A percentile compares a stretch with the other conserved stretches of the same genome.
Conservation (phyloP, 1,140 invertebrate genomes). For the Artemia franciscana region DNA sequence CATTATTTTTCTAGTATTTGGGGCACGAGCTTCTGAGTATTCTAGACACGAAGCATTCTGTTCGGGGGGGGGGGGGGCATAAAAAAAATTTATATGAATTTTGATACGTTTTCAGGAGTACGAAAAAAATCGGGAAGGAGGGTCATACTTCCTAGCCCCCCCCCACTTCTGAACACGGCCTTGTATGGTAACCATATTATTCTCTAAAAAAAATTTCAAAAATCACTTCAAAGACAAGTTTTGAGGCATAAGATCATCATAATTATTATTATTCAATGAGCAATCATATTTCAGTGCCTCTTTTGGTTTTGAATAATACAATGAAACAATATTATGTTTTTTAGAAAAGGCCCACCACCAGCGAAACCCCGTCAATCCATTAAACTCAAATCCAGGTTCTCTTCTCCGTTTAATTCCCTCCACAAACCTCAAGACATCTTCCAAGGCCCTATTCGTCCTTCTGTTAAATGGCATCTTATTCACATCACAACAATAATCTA, state of each 20-base stretch:
- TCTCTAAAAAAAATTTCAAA: too few relatives aligned
- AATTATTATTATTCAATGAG: neutral
- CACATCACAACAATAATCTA: constrained; percentile 48
- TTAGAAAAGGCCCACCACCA: constrained; percentile 65
- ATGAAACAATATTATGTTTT: constrained; percentile 43
- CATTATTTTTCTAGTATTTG: too few relatives aligned
- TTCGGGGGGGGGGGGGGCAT: too few relatives aligned
- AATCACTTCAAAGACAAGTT: neutral
- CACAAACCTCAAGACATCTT: constrained; percentile 35
- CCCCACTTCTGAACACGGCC: too few relatives aligned
- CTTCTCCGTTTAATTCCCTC: constrained; percentile 31
- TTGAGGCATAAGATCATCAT: neutral
- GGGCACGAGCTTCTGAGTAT: too few relatives aligned
- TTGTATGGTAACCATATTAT: too few relatives aligned
- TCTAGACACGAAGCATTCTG: too few relatives aligned
- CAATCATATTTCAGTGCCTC: neutral
- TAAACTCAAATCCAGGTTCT: constrained; percentile 32
- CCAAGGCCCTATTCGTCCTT: constrained; percentile 38
- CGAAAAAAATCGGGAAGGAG: too few relatives aligned
- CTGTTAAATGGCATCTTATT: constrained; percentile 42
- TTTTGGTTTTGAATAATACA: constrained; percentile 28
- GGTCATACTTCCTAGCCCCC: too few relatives aligned
- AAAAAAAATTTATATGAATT: too few relatives aligned
- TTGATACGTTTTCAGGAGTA: too few relatives aligned
- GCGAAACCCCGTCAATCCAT: constrained; percentile 37